Percentiles rank a stretch among this genome's conserved stretches.
phyloP scores from a whole-genome alignment of 1,140 invertebrate genomes.

The Luehdorfia chinensis region DNA sequence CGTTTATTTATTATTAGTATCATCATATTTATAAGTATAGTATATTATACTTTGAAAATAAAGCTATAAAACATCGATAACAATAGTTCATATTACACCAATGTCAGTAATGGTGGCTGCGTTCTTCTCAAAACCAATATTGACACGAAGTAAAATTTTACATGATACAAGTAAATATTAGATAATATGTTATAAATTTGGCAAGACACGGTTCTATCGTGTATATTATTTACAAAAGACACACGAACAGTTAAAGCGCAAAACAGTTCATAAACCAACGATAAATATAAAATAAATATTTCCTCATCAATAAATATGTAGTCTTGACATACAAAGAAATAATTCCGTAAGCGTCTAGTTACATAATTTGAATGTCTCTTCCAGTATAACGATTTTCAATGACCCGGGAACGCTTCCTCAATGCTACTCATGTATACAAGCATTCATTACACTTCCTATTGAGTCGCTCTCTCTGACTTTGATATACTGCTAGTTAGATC shows the following conservation, averaged over 20 bases:
- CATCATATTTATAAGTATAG: no score
- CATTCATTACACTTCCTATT: slow-evolving; percentile 41
- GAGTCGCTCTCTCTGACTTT: slow-evolving; percentile 31
- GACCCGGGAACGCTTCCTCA: slow-evolving; percentile 26
- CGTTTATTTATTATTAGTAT: no score
- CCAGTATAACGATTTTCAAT: slow-evolving; percentile 17
- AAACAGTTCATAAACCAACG: slow-evolving; percentile 9
- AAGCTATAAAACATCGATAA: no score
- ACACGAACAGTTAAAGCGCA: not conserved
- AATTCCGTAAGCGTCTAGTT: slow-evolving; percentile 10
- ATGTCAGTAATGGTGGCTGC: no score
- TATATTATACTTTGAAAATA: no score
- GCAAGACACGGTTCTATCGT: no score
- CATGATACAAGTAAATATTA: no score
- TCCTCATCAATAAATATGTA: slow-evolving; percentile 15
- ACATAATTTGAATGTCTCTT: slow-evolving; percentile 18
- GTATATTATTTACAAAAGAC: no score
- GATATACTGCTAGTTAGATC: slow-evolving; percentile 37
- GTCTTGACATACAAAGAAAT: slow-evolving; percentile 12
- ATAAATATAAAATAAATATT: slow-evolving; percentile 7
- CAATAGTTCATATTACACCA: no score
- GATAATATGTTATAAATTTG: no score
- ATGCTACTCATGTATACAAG: slow-evolving; percentile 25
- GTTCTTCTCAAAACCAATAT: no score
- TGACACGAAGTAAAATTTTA: no score